These are phyloP conservation scores for Heterocephalus glaber DNA, from an alignment of 2,113 vertebrate genomes.

Conservation along the genomic window DNA sequence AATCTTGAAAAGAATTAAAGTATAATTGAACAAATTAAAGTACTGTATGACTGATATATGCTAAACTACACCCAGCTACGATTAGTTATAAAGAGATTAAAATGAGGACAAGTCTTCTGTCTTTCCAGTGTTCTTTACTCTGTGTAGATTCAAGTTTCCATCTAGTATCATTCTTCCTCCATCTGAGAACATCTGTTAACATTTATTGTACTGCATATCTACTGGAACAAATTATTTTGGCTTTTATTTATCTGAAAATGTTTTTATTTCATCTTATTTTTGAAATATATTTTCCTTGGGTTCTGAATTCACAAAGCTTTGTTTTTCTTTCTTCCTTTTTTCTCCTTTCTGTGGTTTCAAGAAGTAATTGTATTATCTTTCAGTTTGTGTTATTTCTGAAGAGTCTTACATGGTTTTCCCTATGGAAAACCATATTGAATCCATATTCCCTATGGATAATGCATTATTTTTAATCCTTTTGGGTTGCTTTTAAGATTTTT, in stretches of 20 bases:
- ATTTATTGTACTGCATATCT: neutral
- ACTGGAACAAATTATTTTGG: neutral
- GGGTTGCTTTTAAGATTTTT: slow-evolving; percentile 7
- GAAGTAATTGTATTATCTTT: slow-evolving; percentile 36
- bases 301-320: neutral
- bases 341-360: neutral
- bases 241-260: slow-evolving; percentile 35
- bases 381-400: slow-evolving; percentile 13
- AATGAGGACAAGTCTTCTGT: neutral
- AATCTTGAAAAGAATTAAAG: neutral
- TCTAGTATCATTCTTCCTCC: neutral
- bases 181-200: neutral
- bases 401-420: neutral
- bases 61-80: neutral
- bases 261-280: slow-evolving; percentile 40
- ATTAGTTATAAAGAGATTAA: neutral
- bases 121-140: neutral
- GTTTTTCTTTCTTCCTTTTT: neutral
- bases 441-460: neutral
- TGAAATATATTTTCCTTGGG: slow-evolving; percentile 5
- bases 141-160: slow-evolving; percentile 1
- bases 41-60: neutral
- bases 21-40: neutral
- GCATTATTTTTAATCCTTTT: slow-evolving; percentile 32
- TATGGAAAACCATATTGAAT: too few relatives aligned